Conservation (phyloP, 2,888 invertebrate genomes). For the Caenorhabditis doughertyi region DNA sequence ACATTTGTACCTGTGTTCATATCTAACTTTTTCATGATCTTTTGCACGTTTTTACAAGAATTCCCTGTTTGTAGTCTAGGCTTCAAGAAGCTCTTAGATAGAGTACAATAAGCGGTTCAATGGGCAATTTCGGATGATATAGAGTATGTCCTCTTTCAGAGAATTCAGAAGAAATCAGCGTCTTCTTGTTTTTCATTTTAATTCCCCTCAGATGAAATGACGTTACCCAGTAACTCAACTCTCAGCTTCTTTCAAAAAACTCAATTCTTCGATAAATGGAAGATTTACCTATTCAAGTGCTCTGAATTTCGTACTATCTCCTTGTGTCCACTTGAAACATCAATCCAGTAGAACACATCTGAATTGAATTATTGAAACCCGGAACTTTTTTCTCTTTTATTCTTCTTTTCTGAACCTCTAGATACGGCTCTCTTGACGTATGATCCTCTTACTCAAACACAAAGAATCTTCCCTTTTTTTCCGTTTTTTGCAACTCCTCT, state of each 20-base stretch:
- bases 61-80: background rate
- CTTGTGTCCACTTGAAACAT: conserved; percentile 2
- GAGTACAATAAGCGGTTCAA: background rate
- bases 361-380: conserved; percentile 13
- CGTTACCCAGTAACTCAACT: no score
- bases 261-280: no score
- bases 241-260: no score
- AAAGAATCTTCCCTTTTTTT: conserved; percentile 10
- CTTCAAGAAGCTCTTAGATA: background rate
- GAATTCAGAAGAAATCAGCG: background rate
- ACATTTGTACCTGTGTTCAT: conserved; percentile 12
- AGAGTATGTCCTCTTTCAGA: no score
- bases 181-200: background rate
- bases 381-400: conserved; percentile 9
- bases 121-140: no score
- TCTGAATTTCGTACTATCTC: no score
- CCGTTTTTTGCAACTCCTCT: conserved; percentile 32
- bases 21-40: background rate
- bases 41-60: conserved; percentile 16
- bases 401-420: background rate
- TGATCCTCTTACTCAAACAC: conserved; percentile 7
- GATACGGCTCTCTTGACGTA: conserved; percentile 16
- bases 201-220: no score
- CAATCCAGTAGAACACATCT: conserved; percentile 10
- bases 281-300: no score